Base-by-base conservation (phyloP, 2,797 vertebrate genomes). In the Pristis pectinata region DNA sequence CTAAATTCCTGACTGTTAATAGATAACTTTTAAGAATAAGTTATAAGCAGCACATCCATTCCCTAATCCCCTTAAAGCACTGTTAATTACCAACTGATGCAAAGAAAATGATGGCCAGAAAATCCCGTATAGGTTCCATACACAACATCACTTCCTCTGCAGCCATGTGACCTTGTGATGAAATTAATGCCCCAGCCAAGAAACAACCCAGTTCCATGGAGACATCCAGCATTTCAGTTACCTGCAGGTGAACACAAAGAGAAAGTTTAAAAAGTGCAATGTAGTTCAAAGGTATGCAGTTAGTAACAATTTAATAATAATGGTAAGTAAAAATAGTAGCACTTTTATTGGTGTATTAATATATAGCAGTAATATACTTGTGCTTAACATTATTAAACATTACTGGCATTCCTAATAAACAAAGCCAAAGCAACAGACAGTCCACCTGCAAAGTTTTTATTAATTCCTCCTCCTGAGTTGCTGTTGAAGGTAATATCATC, bases 141-240 rank as follows among this genome's bases (percentile, higher is more conserved):
- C 97, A 99, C 94, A 97, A 97, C 95, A 98, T 97, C 95, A 99
- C 97, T 97, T 99, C 99, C 79, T 98, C 94, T 30, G 98, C 98
- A 95, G 98, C 97, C 96, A 98, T 97, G 96, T 99, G 98, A 95
- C 99, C 99, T 96, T 99, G 99, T 13, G 99, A 98, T 95, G 99
- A 99, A 95, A 99, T 97, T 95, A 99, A 96, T 0, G 98, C 98
- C 95, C 99, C 99, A 0, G 99, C 99, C 96, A 99, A 97, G 96
- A 99, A 99, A 96, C 99, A 99, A 95, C 99, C 99, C 89, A 99
- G 97, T 97, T 99, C 99, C 99, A 99, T 99, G 44, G 99, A 99
- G 95, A 99, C 96, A 41, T 98, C 97, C 96, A 99, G 95, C 94
- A 98, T 96, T 95, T 99, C 99, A 6, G 99, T 99, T 94, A 98